Conservation (phyloP, 2,888 invertebrate genomes). For the Spilarctia lutea region DNA sequence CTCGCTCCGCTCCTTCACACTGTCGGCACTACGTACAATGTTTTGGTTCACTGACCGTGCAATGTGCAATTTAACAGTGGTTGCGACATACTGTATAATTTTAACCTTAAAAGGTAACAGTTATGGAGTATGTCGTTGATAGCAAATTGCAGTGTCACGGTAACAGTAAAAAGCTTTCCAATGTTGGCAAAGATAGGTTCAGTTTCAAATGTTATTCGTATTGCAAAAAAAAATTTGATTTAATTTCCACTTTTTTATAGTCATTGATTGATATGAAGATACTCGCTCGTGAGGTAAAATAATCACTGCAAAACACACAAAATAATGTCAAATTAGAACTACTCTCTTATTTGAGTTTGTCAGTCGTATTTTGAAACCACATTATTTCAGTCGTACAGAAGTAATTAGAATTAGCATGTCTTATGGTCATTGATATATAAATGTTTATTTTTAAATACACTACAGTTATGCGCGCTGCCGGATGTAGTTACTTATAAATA, state of each 20-base stretch:
- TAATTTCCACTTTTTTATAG: not conserved
- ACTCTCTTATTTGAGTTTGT: not conserved
- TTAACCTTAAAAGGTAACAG: conserved; percentile 42
- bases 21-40: conserved; percentile 53
- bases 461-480: conserved; percentile 41
- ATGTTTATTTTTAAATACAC: not conserved
- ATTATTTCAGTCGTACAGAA: conserved; percentile 38
- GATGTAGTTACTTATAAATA: conserved; percentile 40
- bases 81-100: conserved; percentile 55
- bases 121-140: too few species aligned
- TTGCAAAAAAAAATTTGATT: not conserved
- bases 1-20: conserved; percentile 19
- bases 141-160: conserved; percentile 31
- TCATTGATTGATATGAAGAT: not conserved
- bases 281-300: not conserved
- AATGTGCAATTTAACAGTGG: conserved; percentile 67
- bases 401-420: conserved; percentile 32
- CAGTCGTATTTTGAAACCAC: conserved; percentile 24
- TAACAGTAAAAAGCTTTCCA: conserved; percentile 24
- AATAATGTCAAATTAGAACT: not conserved
- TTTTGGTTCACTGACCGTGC: conserved; percentile 74
- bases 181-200: not conserved
- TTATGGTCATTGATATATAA: conserved; percentile 14
- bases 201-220: not conserved
- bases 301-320: not conserved